Percentiles rank a stretch among this genome's conserved stretches.
Evolutionary conservation across 1,140 invertebrate species (phyloP).

Genomic region (Macrotrachela quadricornifera): DNA sequence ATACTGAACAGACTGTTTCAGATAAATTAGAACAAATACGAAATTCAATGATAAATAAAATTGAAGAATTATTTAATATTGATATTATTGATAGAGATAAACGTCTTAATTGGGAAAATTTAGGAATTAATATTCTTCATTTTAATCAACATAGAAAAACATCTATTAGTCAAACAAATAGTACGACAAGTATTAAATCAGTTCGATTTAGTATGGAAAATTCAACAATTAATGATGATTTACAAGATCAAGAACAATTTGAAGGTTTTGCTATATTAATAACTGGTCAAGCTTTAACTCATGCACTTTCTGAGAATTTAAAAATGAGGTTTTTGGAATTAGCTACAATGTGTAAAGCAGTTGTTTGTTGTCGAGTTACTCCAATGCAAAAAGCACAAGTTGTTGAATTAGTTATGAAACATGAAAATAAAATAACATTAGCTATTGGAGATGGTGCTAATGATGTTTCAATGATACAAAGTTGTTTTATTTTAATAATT

Average conservation of each 20-base stretch:
- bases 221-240: too few relatives aligned
- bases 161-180: too few relatives aligned
- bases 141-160: too few relatives aligned
- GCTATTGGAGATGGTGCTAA: conserved; percentile 95
- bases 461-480: conserved; percentile 71
- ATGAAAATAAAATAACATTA: conserved; percentile 73
- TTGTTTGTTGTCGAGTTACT: conserved; percentile 79
- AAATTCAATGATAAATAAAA: too few relatives aligned
- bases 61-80: too few relatives aligned
- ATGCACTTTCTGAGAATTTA: conserved; percentile 4
- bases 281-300: conserved; percentile 77
- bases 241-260: too few relatives aligned
- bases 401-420: conserved; percentile 69
- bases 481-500: too few relatives aligned
- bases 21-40: not conserved
- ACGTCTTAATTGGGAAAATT: not conserved
- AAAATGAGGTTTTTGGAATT: conserved; percentile 36
- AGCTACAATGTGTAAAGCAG: conserved; percentile 38
- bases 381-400: conserved; percentile 96
- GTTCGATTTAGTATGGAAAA: too few relatives aligned
- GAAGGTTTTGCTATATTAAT: conserved; percentile 67
- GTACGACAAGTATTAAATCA: too few relatives aligned
- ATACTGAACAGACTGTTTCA: not conserved
- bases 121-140: too few relatives aligned
- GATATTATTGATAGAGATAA: not conserved